phyloP scores from a whole-genome alignment of 2,113 vertebrate species.

The Xiphophorus maculatus region DNA sequence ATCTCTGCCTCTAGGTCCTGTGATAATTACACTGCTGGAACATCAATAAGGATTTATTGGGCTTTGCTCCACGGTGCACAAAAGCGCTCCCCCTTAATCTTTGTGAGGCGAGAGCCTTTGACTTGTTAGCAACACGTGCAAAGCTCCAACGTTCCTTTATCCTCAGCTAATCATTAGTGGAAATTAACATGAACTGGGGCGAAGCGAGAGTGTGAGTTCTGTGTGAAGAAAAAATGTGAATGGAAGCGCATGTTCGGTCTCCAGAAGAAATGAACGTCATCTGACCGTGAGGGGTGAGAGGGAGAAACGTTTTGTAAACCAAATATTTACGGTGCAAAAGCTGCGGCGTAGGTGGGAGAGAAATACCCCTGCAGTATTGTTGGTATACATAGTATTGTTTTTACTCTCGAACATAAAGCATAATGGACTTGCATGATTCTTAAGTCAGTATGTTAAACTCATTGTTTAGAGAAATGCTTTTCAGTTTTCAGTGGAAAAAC shows the following conservation, averaged over 20 bases:
- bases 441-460: too few species aligned
- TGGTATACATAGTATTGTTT: not conserved
- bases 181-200: constrained; percentile 51
- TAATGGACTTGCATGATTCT: too few species aligned
- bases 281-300: not conserved
- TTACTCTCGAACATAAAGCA: too few species aligned
- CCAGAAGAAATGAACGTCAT: constrained; percentile 9
- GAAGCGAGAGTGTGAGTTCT: not conserved
- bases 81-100: constrained; percentile 72
- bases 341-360: not conserved
- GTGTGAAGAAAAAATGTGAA: constrained; percentile 7
- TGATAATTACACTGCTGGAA: constrained; percentile 73
- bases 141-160: constrained; percentile 57
- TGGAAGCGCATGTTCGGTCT: constrained; percentile 8
- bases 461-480: too few species aligned
- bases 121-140: constrained; percentile 59
- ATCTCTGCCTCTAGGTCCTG: constrained; percentile 69
- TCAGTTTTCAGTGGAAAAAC: too few species aligned
- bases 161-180: constrained; percentile 60
- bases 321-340: not conserved
- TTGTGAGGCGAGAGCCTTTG: constrained; percentile 63
- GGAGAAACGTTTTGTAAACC: too few species aligned
- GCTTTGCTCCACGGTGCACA: constrained; percentile 63
- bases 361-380: not conserved
- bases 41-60: constrained; percentile 76